These are phyloP conservation scores for Selene dorsalis DNA, from an alignment of 2,797 vertebrate species.

Conservation along the genomic window DNA sequence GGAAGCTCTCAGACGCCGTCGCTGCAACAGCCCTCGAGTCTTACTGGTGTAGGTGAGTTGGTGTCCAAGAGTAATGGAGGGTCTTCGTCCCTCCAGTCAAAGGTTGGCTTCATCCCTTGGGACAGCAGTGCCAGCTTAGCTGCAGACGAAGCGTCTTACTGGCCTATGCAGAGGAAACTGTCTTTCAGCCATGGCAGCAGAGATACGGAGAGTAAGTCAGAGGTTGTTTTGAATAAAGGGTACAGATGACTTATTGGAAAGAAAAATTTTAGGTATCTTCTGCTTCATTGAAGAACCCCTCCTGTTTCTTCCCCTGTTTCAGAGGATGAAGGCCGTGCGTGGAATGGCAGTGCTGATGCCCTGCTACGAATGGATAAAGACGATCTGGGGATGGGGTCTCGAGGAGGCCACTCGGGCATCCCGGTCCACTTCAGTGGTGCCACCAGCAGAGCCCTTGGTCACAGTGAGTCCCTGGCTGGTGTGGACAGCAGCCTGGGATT, in stretches of 20 bases:
- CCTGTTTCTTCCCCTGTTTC: constrained; percentile 41
- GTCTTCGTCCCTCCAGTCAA: constrained; percentile 79
- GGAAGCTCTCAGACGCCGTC: constrained; percentile 79
- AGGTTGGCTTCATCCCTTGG: constrained; percentile 85
- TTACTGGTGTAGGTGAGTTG: constrained; percentile 72
- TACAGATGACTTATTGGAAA: constrained; percentile 2
- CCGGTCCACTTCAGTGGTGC: constrained; percentile 86
- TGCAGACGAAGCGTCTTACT: constrained; percentile 84
- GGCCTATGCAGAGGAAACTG: constrained; percentile 90
- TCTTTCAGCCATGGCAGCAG: constrained; percentile 88
- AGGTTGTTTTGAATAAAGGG: constrained; percentile 43
- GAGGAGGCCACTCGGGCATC: constrained; percentile 85
- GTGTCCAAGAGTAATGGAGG: constrained; percentile 77
- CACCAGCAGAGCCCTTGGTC: constrained; percentile 81
- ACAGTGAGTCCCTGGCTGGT: constrained; percentile 83
- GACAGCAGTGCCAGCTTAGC: constrained; percentile 85
- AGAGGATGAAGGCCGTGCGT: constrained; percentile 85
- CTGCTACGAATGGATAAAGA: constrained; percentile 86
- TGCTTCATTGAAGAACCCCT: constrained; percentile 18
- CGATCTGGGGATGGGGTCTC: constrained; percentile 77
- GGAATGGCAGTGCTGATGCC: constrained; percentile 87
- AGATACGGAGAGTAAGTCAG: constrained; percentile 89
- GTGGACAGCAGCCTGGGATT: constrained; percentile 80
- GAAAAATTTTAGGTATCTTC: constrained; percentile 11
- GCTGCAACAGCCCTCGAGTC: constrained; percentile 78